Evolutionary conservation across 2,888 invertebrate genomes (phyloP).

Genomic region (Spisula solida): DNA sequence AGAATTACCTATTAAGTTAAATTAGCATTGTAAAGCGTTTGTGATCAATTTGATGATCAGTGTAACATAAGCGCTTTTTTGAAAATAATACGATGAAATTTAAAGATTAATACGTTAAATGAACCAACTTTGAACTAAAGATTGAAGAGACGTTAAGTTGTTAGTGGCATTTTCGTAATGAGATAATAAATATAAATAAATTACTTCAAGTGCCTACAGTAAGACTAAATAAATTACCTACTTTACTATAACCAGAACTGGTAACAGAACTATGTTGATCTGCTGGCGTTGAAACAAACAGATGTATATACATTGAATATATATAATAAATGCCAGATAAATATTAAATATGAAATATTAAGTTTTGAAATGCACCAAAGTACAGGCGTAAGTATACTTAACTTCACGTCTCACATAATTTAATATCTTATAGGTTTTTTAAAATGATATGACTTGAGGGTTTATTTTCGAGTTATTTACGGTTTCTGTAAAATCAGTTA

Average conservation of each 20-base stretch:
- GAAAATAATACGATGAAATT: neutral
- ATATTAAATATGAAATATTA: neutral
- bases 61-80: neutral
- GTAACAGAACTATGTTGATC: constrained; percentile 3
- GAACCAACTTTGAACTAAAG: neutral
- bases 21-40: constrained; percentile 9
- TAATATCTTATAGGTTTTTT: no score
- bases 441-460: no score
- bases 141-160: constrained; percentile 6
- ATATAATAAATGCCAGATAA: neutral
- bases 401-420: neutral
- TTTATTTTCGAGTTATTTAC: no score
- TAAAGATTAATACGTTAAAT: neutral
- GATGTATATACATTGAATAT: neutral
- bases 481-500: no score
- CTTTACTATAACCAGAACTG: neutral
- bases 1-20: neutral
- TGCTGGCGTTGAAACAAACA: neutral
- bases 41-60: constrained; percentile 14
- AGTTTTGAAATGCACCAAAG: neutral
- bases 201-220: neutral
- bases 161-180: constrained; percentile 2
- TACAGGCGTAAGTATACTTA: neutral
- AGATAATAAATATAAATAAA: neutral
- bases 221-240: neutral